Evolutionary conservation across 2,888 invertebrate species (phyloP).

Genomic region (Oligia fasciuncula): DNA sequence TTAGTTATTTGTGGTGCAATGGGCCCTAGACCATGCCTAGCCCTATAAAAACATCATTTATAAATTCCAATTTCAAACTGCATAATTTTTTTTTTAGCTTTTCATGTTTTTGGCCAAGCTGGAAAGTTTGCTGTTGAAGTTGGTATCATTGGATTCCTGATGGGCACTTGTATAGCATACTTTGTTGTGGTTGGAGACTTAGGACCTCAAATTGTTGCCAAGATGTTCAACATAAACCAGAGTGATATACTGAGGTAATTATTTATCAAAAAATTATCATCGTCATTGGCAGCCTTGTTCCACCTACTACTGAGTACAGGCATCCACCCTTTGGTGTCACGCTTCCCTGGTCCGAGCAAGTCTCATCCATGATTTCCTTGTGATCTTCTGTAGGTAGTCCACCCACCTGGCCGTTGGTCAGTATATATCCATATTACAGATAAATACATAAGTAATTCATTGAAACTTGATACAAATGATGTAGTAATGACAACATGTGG

Average conservation of each 20-base stretch:
- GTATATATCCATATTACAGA: neutral
- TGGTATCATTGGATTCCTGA: conserved; percentile 97
- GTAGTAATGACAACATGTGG: neutral
- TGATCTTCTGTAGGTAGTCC: too few species aligned
- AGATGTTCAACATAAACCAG: conserved; percentile 93
- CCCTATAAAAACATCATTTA: neutral
- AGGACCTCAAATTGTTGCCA: conserved; percentile 96
- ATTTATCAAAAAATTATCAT: neutral
- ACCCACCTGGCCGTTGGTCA: too few species aligned
- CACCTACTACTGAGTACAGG: too few species aligned
- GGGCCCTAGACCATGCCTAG: too few species aligned
- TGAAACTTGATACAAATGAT: conserved; percentile 4
- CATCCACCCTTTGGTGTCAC: too few species aligned
- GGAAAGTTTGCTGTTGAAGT: conserved; percentile 98
- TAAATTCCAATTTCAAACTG: conserved; percentile 23
- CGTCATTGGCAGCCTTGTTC: too few species aligned
- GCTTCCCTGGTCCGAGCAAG: too few species aligned
- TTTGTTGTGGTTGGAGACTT: conserved; percentile 99
- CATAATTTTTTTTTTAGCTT: conserved; percentile 89
- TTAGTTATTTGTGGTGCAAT: neutral
- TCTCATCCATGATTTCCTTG: too few species aligned
- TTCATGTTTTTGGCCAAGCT: conserved; percentile 96
- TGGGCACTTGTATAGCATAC: conserved; percentile 98
- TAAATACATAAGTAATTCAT: neutral
- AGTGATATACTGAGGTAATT: conserved; percentile 91